Evolutionary conservation across 2,797 vertebrate genomes (phyloP), one percentile per base, ranked within the genome.

Genomic region (Onychomys arenicola): DNA sequence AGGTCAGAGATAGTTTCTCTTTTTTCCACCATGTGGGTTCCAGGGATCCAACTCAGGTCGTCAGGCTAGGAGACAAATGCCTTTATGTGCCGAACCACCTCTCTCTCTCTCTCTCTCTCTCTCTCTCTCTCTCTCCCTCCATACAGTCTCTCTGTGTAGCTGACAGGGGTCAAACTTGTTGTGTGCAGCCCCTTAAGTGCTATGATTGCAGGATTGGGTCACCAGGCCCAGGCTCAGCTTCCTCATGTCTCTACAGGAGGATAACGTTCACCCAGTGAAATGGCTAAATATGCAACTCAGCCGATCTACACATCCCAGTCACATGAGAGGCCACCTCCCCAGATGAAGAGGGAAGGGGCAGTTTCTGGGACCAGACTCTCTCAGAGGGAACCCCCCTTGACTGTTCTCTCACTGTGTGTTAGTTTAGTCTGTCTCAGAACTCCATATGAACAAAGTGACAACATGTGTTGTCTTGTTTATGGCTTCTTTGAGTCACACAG

Each of bases 371-470:
- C 29, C 23, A 85, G 61, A 16, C 43, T 85, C 37, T 11, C 27
- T 65, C 16, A 43, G 27, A 63, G 37, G 16, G 81, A 61, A 84
- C 6, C 7, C 25, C 25, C 43, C 8, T 27, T 32, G 52, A 17
- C 32, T 78, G 67, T 85, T 81, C 83, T 61, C 11, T 75, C 55
- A 40, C 40, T 0, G 8, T 49, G 37, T 69, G 65, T 71, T 85
- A n/a, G 87, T 61, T 91, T 81, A 34, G 77, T 71, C 59, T 76
- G 52, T 29, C 78, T 55, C 76, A 71, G 85, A 65, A 52, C 76
- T 59, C 83, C 85, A n/a, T 23, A 16, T 9, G 37, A 49, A 52
- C 67, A 76, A 49, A 49, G 73, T 73, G 27, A 55, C n/a, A 27
- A n/a, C 8, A 43, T 46, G 27, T 71, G 32, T 12, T 82, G 63